Conservation (phyloP, 2,113 vertebrate genomes). For the Laterallus jamaicensis region DNA sequence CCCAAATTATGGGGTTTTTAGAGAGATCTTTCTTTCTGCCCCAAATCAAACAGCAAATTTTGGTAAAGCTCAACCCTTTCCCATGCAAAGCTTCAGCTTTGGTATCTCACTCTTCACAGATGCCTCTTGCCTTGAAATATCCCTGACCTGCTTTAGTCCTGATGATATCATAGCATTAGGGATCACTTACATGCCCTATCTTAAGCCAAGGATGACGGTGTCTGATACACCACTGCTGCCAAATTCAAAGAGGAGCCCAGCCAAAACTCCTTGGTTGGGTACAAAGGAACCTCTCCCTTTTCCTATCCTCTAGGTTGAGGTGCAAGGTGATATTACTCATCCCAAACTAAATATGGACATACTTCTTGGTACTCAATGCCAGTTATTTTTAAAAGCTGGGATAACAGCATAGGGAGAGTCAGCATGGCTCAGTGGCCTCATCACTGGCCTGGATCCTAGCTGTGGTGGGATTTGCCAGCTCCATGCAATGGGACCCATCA, state of each 20-base stretch:
- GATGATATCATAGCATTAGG: not conserved
- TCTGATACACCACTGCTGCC: not conserved
- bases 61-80: not conserved
- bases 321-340: not conserved
- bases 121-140: conserved; percentile 31
- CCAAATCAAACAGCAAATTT: not conserved
- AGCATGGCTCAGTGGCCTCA: not conserved
- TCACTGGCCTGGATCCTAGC: not conserved
- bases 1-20: not conserved
- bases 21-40: not conserved
- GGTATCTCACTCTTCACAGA: not conserved
- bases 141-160: conserved; percentile 28
- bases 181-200: conserved; percentile 26
- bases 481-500: not conserved
- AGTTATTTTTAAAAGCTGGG: conserved; percentile 23
- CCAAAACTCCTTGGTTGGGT: conserved; percentile 21
- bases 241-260: not conserved
- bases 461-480: not conserved
- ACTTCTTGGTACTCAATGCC: not conserved
- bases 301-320: not conserved
- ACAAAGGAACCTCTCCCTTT: conserved; percentile 7
- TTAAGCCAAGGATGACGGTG: conserved; percentile 40
- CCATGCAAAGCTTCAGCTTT: not conserved
- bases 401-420: not conserved
- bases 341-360: not conserved